Evolutionary conservation across 2,797 vertebrate genomes (phyloP).

Genomic region (Neostethus bicornis): DNA sequence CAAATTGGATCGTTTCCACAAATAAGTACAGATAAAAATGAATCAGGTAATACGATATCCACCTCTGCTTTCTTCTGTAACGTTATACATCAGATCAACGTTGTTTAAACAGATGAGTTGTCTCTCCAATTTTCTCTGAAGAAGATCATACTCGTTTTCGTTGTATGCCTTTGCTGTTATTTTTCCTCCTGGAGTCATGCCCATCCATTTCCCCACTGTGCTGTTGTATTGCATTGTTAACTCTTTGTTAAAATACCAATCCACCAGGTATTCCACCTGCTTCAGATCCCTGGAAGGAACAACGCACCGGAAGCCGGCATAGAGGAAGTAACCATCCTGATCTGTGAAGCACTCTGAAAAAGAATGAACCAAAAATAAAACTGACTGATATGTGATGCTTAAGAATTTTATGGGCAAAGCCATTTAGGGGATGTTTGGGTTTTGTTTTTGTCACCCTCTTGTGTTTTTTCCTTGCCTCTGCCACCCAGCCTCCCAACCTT

Average conservation of each 20-base stretch:
- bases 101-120: background rate
- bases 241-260: slow-evolving; percentile 30
- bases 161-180: background rate
- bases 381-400: no score
- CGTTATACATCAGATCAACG: background rate
- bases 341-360: slow-evolving; percentile 9
- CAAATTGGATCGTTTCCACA: no score
- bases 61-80: slow-evolving; percentile 1
- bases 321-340: slow-evolving; percentile 14
- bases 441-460: no score
- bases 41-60: slow-evolving; percentile 1
- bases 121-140: slow-evolving; percentile 9
- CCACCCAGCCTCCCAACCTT: no score
- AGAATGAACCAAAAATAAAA: background rate
- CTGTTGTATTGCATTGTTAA: slow-evolving; percentile 34
- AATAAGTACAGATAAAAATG: background rate
- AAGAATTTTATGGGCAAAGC: no score
- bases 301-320: slow-evolving; percentile 1
- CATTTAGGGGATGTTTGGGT: no score
- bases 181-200: background rate
- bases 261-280: slow-evolving; percentile 18
- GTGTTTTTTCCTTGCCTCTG: no score
- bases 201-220: slow-evolving; percentile 8
- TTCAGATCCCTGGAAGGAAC: background rate
- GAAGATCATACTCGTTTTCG: background rate